phyloP scores from a whole-genome alignment of 2,797 vertebrate genomes.

The Cacajao melanocephalus region DNA sequence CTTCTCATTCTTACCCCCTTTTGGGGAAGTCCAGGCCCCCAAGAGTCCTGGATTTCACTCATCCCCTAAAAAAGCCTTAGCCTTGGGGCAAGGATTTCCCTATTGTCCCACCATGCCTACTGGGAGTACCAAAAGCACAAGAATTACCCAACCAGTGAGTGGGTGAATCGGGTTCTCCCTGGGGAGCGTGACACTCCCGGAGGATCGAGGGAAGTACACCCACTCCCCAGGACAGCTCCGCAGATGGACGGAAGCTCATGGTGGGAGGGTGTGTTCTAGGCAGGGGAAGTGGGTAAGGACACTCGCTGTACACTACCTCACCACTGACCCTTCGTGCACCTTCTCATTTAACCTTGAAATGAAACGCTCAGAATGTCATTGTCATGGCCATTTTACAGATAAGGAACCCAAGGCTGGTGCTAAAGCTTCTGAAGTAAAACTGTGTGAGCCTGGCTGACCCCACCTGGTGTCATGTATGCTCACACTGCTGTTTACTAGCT shows the following conservation, averaged over 20 bases:
- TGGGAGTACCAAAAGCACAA: background rate
- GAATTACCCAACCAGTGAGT: background rate
- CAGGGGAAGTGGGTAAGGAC: background rate
- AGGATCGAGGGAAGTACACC: background rate
- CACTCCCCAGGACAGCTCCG: background rate
- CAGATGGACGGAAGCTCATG: background rate
- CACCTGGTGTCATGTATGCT: background rate
- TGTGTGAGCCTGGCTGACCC: background rate
- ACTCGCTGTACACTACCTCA: background rate
- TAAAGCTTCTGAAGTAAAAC: background rate
- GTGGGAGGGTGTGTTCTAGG: background rate
- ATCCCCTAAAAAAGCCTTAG: background rate
- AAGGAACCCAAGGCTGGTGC: background rate
- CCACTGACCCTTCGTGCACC: background rate
- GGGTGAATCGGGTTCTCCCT: background rate
- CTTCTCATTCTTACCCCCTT: background rate
- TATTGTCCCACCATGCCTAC: background rate
- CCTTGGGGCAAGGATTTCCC: background rate
- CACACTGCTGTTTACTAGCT: background rate
- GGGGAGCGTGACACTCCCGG: background rate
- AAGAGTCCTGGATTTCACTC: background rate
- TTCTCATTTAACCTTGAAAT: background rate
- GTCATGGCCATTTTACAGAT: background rate
- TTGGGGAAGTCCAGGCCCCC: background rate
- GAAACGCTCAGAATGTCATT: background rate